A percentile compares a stretch with the other conserved stretches of the same genome.
Conservation (phyloP, 2,888 invertebrate genomes). For the Meghimatium bilineatum region DNA sequence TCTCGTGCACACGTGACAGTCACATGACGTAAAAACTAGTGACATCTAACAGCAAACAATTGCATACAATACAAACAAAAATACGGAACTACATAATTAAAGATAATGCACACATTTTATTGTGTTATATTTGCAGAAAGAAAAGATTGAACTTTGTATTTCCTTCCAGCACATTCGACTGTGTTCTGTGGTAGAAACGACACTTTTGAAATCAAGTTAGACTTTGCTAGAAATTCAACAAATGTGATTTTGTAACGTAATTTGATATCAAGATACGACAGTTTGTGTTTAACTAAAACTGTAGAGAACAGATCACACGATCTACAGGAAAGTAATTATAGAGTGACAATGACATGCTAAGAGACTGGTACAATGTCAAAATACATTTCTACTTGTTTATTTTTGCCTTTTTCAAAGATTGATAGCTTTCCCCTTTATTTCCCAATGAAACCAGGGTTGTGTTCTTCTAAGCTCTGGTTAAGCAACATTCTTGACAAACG, state of each 20-base stretch:
- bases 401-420: not conserved
- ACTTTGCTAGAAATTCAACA: not conserved
- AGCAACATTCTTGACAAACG: constrained; percentile 28
- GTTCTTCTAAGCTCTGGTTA: not conserved
- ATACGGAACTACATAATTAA: not conserved
- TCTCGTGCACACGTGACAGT: not conserved
- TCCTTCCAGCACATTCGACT: not conserved
- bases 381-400: not conserved
- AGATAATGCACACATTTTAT: not conserved
- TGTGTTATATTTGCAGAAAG: not conserved
- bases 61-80: not conserved
- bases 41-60: not conserved
- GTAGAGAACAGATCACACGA: not conserved
- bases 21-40: not conserved
- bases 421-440: not conserved
- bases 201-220: not conserved
- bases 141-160: not conserved
- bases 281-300: not conserved
- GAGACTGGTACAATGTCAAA: not conserved
- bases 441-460: constrained; percentile 30
- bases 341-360: not conserved
- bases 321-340: not conserved
- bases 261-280: not conserved
- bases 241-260: not conserved
- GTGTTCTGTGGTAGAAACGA: not conserved